These are phyloP conservation scores for Chlorodrepanis virens DNA, from an alignment of 2,113 vertebrate species.

Conservation along the genomic window DNA sequence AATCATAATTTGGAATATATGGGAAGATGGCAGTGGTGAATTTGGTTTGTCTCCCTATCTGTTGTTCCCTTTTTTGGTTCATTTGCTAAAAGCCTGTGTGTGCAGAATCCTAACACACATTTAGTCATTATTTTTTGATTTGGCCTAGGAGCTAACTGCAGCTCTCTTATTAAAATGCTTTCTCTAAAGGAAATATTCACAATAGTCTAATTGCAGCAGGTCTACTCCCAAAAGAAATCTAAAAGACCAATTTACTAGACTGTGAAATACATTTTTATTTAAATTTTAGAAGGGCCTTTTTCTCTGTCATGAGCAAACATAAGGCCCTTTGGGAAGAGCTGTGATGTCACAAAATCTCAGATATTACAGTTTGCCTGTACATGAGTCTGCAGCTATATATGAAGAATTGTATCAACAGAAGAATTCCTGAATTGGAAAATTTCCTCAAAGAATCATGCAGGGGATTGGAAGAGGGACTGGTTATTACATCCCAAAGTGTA, in stretches of 20 bases:
- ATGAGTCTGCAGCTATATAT: background rate
- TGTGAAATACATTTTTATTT: background rate
- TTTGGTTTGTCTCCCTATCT: background rate
- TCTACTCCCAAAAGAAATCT: background rate
- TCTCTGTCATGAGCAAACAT: background rate
- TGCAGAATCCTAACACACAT: background rate
- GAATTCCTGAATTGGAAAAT: background rate
- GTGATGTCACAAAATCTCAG: background rate
- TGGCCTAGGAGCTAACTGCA: background rate
- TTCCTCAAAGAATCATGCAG: background rate
- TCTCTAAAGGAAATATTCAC: background rate
- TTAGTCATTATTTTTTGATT: background rate
- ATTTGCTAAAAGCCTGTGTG: background rate
- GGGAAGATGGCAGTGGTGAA: background rate
- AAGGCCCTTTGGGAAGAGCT: background rate
- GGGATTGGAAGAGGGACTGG: background rate
- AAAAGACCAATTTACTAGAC: background rate
- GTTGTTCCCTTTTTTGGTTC: background rate
- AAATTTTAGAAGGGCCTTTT: background rate
- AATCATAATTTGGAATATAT: background rate
- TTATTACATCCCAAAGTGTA: background rate
- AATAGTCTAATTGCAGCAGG: background rate
- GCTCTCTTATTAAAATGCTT: background rate
- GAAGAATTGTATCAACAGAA: background rate
- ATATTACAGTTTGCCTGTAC: background rate